Conservation (phyloP, 2,113 vertebrate genomes). For the Thamnaconus septentrionalis region DNA sequence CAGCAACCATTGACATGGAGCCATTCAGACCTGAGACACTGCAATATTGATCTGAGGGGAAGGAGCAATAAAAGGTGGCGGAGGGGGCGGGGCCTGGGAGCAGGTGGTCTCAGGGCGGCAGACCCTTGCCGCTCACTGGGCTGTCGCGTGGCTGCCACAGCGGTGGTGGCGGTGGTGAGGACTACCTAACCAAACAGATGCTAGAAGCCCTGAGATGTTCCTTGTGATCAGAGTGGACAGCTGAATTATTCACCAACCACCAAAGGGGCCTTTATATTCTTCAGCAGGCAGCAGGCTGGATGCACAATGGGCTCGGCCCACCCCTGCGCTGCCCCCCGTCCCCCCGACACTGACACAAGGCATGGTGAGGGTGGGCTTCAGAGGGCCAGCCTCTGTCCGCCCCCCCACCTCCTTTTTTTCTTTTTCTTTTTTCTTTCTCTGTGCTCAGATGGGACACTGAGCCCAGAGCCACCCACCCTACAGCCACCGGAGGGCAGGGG, state of each 20-base stretch:
- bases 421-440: slow-evolving; percentile 49
- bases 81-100: slow-evolving; percentile 54
- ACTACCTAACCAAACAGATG: slow-evolving; percentile 69
- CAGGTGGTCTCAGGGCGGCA: slow-evolving; percentile 69
- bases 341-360: slow-evolving; percentile 42
- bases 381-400: slow-evolving; percentile 58
- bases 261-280: slow-evolving; percentile 67
- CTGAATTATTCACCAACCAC: slow-evolving; percentile 74
- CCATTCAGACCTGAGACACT: slow-evolving; percentile 54
- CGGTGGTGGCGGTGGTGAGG: slow-evolving; percentile 37
- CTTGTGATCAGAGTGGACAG: slow-evolving; percentile 76
- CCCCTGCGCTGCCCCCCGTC: slow-evolving; percentile 40
- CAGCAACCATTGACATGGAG: slow-evolving; percentile 38
- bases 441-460: slow-evolving; percentile 62
- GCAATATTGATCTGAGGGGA: slow-evolving; percentile 64
- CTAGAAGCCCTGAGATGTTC: slow-evolving; percentile 73
- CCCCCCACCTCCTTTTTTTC: slow-evolving; percentile 13
- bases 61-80: slow-evolving; percentile 55
- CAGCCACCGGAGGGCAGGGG: slow-evolving; percentile 71
- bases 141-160: slow-evolving; percentile 47
- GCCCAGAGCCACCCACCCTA: slow-evolving; percentile 38
- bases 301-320: slow-evolving; percentile 57
- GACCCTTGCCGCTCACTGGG: slow-evolving; percentile 59
- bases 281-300: slow-evolving; percentile 42
- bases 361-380: slow-evolving; percentile 33